Percentiles rank a stretch among this genome's conserved stretches.
Conservation (phyloP, 1,140 invertebrate species). For the Xylocopa sonorina region DNA sequence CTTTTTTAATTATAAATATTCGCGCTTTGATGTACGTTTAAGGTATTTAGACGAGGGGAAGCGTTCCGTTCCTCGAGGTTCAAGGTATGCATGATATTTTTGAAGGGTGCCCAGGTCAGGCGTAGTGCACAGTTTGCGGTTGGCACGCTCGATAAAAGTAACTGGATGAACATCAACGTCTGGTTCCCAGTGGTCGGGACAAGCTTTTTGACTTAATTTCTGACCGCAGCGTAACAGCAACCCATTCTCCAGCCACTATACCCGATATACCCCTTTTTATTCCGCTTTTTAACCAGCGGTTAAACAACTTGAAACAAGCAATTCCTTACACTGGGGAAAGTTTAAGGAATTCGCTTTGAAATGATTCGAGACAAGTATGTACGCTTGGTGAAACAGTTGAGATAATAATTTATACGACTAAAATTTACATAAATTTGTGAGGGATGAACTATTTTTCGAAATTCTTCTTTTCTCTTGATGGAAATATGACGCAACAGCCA, state of each 20-base stretch:
- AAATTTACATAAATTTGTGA: too few relatives aligned
- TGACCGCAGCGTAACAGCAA: background rate
- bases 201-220: slow-evolving; percentile 23
- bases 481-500: too few relatives aligned
- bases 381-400: too few relatives aligned
- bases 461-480: too few relatives aligned
- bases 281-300: background rate
- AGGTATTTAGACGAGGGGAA: background rate
- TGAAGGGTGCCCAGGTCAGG: background rate
- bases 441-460: too few relatives aligned
- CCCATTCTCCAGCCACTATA: background rate
- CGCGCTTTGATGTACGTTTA: too few relatives aligned
- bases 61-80: background rate
- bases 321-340: too few relatives aligned
- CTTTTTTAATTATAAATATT: background rate
- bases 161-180: slow-evolving; percentile 14
- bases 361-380: too few relatives aligned
- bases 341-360: too few relatives aligned
- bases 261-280: background rate
- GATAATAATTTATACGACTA: too few relatives aligned
- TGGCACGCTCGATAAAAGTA: slow-evolving; percentile 19
- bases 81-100: slow-evolving; percentile 5
- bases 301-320: too few relatives aligned
- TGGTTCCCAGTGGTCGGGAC: background rate
- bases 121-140: background rate